These are phyloP conservation scores for Furcula furcula DNA, from an alignment of 2,888 invertebrate species.

Conservation along the genomic window DNA sequence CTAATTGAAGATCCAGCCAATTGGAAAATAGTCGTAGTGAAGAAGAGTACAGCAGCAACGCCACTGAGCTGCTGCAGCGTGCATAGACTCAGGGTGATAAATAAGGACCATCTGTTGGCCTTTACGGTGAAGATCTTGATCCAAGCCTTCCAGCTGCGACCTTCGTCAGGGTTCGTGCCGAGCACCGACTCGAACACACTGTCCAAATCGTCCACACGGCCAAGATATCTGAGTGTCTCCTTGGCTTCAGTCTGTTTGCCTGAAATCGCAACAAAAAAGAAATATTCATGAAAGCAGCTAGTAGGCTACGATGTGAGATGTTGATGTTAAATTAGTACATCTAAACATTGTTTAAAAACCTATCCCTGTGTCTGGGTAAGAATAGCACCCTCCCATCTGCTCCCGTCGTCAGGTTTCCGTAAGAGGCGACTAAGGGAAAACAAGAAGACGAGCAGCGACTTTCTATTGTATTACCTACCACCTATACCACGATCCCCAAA, in stretches of 20 bases:
- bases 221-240: conserved; percentile 33
- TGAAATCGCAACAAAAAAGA: too few species aligned
- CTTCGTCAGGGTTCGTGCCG: conserved; percentile 33
- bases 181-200: conserved; percentile 40
- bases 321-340: too few species aligned
- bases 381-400: too few species aligned
- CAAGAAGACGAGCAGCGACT: too few species aligned
- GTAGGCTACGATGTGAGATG: too few species aligned
- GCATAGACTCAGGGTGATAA: conserved; percentile 40
- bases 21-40: conserved; percentile 44
- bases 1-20: conserved; percentile 40
- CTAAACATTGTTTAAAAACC: too few species aligned
- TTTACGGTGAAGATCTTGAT: conserved; percentile 46
- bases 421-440: too few species aligned
- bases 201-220: conserved; percentile 39
- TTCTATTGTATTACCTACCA: too few species aligned
- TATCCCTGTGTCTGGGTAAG: too few species aligned
- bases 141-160: conserved; percentile 40
- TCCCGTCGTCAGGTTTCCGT: too few species aligned
- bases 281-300: too few species aligned
- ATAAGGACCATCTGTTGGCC: conserved; percentile 39
- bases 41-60: conserved; percentile 42
- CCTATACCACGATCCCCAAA: too few species aligned
- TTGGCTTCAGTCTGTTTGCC: conserved; percentile 44
- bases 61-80: conserved; percentile 37